Evolutionary conservation across 2,888 invertebrate genomes (phyloP), one percentile per base, ranked within the genome.

Genomic region (Zaprionus lineosus): DNA sequence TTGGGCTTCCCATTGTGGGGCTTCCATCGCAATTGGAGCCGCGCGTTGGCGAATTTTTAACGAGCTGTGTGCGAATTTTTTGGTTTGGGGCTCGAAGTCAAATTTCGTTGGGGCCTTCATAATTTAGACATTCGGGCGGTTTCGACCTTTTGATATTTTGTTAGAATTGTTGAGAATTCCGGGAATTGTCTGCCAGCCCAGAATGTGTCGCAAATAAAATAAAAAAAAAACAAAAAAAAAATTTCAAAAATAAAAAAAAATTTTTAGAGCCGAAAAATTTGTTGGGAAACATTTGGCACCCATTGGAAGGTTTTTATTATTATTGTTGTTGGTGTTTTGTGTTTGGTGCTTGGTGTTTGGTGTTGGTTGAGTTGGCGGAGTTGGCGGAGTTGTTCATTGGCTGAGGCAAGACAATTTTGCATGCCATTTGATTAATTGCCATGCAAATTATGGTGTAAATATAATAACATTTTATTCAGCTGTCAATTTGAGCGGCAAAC

Each of bases 391-490:
- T 34, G 15, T 11, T 18, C 34, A 46, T 60, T 12, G 53, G 52
- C 40, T 41, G 55, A 33, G 47, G 68, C 51, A n/a, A 57, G 60
- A 64, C 50, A 84, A 85, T 85, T 78, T 84, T 67, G 81, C 81
- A 82, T 82, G 81, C 81, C 86, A 82, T 84, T 84, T 85, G 85
- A 85, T 85, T 85, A 87, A 85, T 85, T 85, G 84, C 85, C 79
- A 77, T 76, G 85, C 86, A 79, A 84, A 87, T 87, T 86, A 78
- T 84, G 84, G 74, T 82, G 82, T 82, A 82, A 82, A 82, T 82
- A 82, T 82, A 85, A 83, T 83, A 83, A 86, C 83, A 86, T 86
- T 83, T 86, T 85, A 86, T 86, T 84, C 86, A 86, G 86, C 83
- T 83, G 83, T 83, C 83, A 83, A 83, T 86, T 83, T 69, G 51